Conservation (phyloP, 2,113 vertebrate genomes). For the Miniopterus natalensis region DNA sequence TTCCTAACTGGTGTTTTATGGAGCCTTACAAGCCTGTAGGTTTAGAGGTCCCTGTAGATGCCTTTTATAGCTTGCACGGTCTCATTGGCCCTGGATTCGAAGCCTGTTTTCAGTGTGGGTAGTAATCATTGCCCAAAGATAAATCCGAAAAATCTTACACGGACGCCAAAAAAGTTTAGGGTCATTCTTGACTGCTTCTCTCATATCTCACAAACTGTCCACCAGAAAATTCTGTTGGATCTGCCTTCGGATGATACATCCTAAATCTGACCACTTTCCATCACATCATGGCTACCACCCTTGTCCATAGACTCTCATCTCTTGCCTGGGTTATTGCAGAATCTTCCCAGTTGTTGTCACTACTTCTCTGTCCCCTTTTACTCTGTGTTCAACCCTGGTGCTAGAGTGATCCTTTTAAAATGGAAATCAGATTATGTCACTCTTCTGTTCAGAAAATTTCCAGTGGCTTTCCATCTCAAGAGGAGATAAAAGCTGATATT, state of each 20-base stretch:
- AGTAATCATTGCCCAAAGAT: background rate
- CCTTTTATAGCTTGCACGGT: background rate
- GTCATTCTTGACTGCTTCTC: background rate
- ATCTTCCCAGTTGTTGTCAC: background rate
- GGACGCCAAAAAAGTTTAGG: background rate
- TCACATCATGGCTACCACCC: background rate
- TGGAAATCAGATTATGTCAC: background rate
- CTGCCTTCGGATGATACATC: background rate
- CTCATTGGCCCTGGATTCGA: background rate
- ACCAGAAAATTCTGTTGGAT: background rate
- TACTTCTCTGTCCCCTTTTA: background rate
- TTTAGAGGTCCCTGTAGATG: background rate
- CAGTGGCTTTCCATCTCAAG: background rate
- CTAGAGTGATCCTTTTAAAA: background rate
- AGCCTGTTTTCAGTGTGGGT: background rate
- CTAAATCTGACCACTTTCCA: background rate
- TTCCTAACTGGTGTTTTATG: background rate
- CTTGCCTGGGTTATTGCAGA: background rate
- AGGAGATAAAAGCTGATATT: background rate
- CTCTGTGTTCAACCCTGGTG: background rate
- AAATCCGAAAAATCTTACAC: background rate
- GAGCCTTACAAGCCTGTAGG: background rate
- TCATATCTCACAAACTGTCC: background rate
- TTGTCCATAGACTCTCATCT: background rate
- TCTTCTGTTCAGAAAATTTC: background rate